Base-by-base conservation (phyloP, 1,140 invertebrate species). In the Amyelois transitella region DNA sequence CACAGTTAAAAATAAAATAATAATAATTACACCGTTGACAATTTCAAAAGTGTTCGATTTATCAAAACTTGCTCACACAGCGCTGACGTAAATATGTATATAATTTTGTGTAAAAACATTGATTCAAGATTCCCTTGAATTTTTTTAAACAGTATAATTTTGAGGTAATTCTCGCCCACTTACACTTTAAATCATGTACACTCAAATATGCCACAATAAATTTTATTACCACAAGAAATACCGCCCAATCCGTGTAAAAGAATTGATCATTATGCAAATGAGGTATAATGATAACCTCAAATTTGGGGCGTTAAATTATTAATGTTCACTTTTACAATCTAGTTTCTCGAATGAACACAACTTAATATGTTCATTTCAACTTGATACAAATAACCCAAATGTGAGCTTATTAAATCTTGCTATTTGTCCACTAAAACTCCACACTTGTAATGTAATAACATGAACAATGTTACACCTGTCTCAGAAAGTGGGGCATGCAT, bases 261-360 rank as follows among this genome's bases (percentile, higher is more conserved):
- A 74, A 74, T 74, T 51, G 61, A 51, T 69, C 58, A 72, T 75
- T 75, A 72, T 69, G 64, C 55, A 64, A 75, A 75, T 67, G 51
- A 62, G 47, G 49, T 21, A 28, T 59, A 64, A 60, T 51, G 38
- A 52, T 49, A 59, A 25, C 28, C 59, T 49, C 20, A 28, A 51
- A 55, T 55, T 60, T 32, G 48, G 48, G 18, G 12, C 18, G 12
- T n/a, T 44, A 18, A 53, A 48, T 48, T 48, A 21, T 21, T n/a
- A 48, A 14, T 48, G 45, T 21, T 7, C 20, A 14, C 45, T 43
- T 60, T 60, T 55, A 60, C 53, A 48, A 60, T 51, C 58, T 51
- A 60, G 48, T 55, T 51, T 32, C n/a, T 47, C 8, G 10, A 21
- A 51, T 21, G 10, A 20, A 19, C 18, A 48, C 18, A 48, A 21